Evolutionary conservation across 2,113 vertebrate genomes (phyloP), one percentile per base, ranked within the genome.

Genomic region (Sporophila hypoxantha): DNA sequence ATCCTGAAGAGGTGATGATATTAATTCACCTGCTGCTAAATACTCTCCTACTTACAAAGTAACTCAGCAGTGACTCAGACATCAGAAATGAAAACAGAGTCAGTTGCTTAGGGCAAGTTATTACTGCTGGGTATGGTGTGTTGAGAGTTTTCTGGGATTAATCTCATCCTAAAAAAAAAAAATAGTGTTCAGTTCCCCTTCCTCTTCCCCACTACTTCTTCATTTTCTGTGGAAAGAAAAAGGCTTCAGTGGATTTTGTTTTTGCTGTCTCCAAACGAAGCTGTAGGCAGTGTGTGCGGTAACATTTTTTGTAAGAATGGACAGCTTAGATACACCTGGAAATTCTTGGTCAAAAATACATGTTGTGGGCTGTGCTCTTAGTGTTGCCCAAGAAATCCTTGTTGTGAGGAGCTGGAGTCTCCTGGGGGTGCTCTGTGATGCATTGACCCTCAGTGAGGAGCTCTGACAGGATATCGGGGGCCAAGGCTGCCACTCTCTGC

Each of bases 21-120:
- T 23, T 57, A 55, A 74, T 82, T 90, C 44, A 91, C 41, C 68
- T 84, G 47, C 81, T 79, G n/a, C 30, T 76, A 50, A 76, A 65
- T 76, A 56, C 15, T 87, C 2, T 37, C 6, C 22, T 74, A 11
- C 34, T 56, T 82, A 61, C 32, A 82, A 85, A 71, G 37, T 82
- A 90, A 81, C 50, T 80, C 60, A 80, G 49, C 87, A 85, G 57
- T 76, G 68, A 89, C 44, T 87, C 41, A 74, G 44, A 57, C n/a
- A 61, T 67, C 36, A 61, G 57, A 85, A 86, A 37, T 5, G 9
- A 64, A 93, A 87, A 59, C 42, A 53, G 22, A 75, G 20, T 85
- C 55, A 50, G 32, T 81, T 84, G 55, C 44, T 86, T 62, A 53
- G 55, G 71, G n/a, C 14, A 64, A 64, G 26, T 1, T 5, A 39